phyloP scores from a whole-genome alignment of 1,140 invertebrate genomes.

The Episyrphus balteatus region DNA sequence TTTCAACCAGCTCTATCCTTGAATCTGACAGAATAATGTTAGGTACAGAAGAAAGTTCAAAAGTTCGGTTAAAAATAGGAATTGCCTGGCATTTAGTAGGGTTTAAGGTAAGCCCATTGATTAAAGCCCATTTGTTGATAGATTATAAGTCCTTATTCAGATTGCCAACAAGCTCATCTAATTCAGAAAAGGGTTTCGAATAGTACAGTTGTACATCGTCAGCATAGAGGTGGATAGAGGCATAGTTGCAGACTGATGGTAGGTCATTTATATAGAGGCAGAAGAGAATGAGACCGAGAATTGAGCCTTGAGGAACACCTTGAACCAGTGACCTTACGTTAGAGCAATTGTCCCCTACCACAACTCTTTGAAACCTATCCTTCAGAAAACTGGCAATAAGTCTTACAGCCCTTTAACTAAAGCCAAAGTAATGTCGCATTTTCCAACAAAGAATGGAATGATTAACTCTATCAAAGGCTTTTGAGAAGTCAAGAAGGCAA shows the following conservation, averaged over 20 bases:
- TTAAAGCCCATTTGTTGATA: too few relatives aligned
- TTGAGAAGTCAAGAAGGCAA: not conserved
- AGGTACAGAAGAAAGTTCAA: too few relatives aligned
- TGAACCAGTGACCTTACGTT: not conserved
- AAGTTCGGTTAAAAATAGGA: too few relatives aligned
- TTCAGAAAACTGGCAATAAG: not conserved
- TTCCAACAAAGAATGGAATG: not conserved
- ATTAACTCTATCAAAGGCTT: not conserved
- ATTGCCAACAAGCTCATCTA: too few relatives aligned
- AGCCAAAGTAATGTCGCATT: not conserved
- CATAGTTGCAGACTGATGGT: not conserved
- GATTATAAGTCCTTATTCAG: too few relatives aligned
- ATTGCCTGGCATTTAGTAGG: too few relatives aligned
- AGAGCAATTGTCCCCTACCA: not conserved
- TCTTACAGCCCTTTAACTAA: not conserved
- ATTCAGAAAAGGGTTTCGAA: too few relatives aligned
- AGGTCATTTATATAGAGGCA: not conserved
- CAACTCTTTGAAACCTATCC: not conserved
- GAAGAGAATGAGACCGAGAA: not conserved
- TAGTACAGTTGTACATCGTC: not conserved
- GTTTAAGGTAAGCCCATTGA: too few relatives aligned
- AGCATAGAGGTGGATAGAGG: not conserved
- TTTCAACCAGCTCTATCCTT: too few relatives aligned
- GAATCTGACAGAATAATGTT: too few relatives aligned
- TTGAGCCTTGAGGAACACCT: not conserved